These are phyloP conservation scores for Baronia brevicornis DNA, from an alignment of 2,888 invertebrate genomes.

Conservation along the genomic window DNA sequence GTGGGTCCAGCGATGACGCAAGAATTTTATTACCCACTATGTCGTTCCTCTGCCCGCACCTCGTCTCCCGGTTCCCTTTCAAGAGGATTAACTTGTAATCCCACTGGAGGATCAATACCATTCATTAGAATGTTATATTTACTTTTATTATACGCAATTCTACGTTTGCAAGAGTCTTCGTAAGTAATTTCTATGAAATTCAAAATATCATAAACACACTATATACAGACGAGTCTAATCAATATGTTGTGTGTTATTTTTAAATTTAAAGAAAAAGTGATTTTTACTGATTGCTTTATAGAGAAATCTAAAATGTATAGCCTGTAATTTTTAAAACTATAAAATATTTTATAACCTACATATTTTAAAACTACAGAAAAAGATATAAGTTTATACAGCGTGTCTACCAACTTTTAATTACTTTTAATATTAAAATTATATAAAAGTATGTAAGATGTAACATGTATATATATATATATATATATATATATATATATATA, in stretches of 20 bases:
- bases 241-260: not conserved
- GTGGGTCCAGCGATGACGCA: slow-evolving; percentile 54
- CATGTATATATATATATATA: no score
- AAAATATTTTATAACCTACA: no score
- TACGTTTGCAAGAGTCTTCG: slow-evolving; percentile 21
- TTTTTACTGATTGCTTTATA: no score
- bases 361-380: no score
- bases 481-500: no score
- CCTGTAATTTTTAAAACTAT: no score
- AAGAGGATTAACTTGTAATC: slow-evolving; percentile 73
- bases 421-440: no score
- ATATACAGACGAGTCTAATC: not conserved
- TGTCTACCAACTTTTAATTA: no score
- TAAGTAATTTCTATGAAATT: not conserved
- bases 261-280: no score
- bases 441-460: no score
- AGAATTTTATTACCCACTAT: slow-evolving; percentile 60
- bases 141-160: slow-evolving; percentile 57
- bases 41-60: slow-evolving; percentile 27
- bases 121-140: slow-evolving; percentile 68
- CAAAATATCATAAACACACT: slow-evolving; percentile 6
- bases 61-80: slow-evolving; percentile 43
- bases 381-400: no score
- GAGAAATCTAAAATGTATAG: no score
- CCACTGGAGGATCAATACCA: slow-evolving; percentile 65